Evolutionary conservation across 2,888 invertebrate genomes (phyloP).

Genomic region (Rapana venosa): DNA sequence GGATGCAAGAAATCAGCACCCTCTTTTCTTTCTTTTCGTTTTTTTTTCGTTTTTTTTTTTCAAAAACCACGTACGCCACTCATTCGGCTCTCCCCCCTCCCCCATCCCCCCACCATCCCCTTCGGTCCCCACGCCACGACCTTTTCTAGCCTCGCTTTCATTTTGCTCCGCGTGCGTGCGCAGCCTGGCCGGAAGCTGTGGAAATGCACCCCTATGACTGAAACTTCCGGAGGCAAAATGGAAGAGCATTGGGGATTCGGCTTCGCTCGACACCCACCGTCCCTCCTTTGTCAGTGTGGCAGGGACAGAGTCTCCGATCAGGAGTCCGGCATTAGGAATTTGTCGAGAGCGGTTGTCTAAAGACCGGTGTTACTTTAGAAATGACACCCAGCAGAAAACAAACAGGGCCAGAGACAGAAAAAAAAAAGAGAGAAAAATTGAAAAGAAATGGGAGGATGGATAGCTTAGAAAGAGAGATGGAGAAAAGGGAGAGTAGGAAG

Average conservation of each 20-base stretch:
- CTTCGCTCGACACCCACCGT: neutral
- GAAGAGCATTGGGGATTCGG: constrained; percentile 27
- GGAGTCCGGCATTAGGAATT: constrained; percentile 19
- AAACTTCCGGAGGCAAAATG: constrained; percentile 44
- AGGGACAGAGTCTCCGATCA: constrained; percentile 10
- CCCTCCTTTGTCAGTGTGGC: constrained; percentile 2
- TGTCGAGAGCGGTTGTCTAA: constrained; percentile 15
- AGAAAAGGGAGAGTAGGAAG: neutral
- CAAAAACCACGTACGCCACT: constrained; percentile 29
- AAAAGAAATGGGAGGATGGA: neutral
- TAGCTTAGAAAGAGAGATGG: neutral
- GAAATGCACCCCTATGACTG: constrained; percentile 46
- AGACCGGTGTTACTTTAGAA: constrained; percentile 19
- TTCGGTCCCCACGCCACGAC: too few species aligned
- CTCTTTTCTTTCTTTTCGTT: constrained; percentile 16
- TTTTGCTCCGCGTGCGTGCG: constrained; percentile 29
- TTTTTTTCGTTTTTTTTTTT: neutral
- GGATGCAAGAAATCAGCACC: constrained; percentile 33
- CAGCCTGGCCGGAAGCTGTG: constrained; percentile 36
- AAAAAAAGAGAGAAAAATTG: neutral
- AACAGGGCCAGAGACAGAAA: neutral
- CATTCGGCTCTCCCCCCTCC: neutral
- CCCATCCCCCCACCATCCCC: neutral
- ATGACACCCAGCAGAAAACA: neutral
- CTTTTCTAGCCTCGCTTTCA: constrained; percentile 21